phyloP scores from a whole-genome alignment of 2,113 vertebrate genomes.

The Hassar affinis region DNA sequence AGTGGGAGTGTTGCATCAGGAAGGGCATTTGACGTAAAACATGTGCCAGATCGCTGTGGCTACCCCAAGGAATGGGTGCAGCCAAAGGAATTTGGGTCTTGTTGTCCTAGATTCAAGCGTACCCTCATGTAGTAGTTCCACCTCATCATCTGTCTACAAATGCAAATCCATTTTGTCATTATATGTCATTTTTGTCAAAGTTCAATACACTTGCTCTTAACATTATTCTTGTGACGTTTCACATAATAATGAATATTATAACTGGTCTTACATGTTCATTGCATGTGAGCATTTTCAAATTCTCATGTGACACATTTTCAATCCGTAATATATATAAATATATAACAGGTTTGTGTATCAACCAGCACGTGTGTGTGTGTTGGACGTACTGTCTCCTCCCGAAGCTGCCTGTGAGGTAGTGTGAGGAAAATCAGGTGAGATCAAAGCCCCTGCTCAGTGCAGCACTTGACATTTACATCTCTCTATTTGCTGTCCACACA shows the following conservation, averaged over 20 bases:
- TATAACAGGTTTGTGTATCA: neutral
- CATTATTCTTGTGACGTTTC: neutral
- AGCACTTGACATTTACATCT: conserved; percentile 55
- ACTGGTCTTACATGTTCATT: neutral
- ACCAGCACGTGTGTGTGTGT: conserved; percentile 5
- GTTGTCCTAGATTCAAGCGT: neutral
- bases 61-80: too few species aligned
- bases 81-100: too few species aligned
- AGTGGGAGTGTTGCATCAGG: too few species aligned
- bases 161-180: neutral
- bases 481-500: conserved; percentile 30
- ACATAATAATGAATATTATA: neutral
- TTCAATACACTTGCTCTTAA: neutral
- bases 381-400: neutral
- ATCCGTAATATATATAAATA: neutral
- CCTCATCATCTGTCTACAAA: neutral
- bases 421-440: conserved; percentile 26
- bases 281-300: neutral
- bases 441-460: conserved; percentile 38
- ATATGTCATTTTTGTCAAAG: neutral
- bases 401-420: neutral
- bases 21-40: too few species aligned
- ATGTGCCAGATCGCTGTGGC: too few species aligned
- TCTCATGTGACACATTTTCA: neutral
- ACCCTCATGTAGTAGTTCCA: neutral